Evolutionary conservation across 2,888 invertebrate species (phyloP).

Genomic region (Lepidochrysops patricia): DNA sequence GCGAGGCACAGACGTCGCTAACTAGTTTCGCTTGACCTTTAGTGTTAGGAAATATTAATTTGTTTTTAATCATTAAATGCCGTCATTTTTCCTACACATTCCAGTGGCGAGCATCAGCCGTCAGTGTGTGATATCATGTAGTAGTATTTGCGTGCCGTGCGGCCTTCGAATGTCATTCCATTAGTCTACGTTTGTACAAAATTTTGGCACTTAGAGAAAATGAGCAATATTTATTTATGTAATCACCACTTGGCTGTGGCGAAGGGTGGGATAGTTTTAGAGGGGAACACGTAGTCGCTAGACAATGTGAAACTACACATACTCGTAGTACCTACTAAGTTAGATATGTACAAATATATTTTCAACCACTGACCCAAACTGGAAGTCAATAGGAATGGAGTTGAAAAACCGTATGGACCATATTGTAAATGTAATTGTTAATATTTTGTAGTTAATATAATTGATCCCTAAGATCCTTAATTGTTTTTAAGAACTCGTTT

Average conservation of each 20-base stretch:
- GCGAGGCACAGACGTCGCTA: background rate
- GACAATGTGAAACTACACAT: too few relatives aligned
- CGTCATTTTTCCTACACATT: constrained; percentile 10
- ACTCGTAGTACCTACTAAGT: too few relatives aligned
- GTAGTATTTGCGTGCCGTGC: background rate
- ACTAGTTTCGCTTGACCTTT: constrained; percentile 11
- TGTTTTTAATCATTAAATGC: constrained; percentile 12
- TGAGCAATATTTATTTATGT: background rate
- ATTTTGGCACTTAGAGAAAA: background rate
- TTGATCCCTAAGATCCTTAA: too few relatives aligned
- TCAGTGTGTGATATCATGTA: constrained; percentile 3
- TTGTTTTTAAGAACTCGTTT: background rate
- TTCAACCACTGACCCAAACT: too few relatives aligned
- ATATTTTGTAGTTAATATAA: too few relatives aligned
- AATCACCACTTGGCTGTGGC: background rate
- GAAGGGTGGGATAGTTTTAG: too few relatives aligned
- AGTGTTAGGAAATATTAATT: constrained; percentile 11
- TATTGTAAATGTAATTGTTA: too few relatives aligned
- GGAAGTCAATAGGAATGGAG: too few relatives aligned
- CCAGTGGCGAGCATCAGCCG: background rate
- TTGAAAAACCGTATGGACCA: too few relatives aligned
- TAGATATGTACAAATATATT: too few relatives aligned
- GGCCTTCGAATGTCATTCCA: background rate
- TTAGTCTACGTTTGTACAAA: background rate
- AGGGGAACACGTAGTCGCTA: too few relatives aligned